Evolutionary conservation across 2,888 invertebrate genomes (phyloP), one percentile per base, ranked within the genome.

Genomic region (Exocentrus adspersus): DNA sequence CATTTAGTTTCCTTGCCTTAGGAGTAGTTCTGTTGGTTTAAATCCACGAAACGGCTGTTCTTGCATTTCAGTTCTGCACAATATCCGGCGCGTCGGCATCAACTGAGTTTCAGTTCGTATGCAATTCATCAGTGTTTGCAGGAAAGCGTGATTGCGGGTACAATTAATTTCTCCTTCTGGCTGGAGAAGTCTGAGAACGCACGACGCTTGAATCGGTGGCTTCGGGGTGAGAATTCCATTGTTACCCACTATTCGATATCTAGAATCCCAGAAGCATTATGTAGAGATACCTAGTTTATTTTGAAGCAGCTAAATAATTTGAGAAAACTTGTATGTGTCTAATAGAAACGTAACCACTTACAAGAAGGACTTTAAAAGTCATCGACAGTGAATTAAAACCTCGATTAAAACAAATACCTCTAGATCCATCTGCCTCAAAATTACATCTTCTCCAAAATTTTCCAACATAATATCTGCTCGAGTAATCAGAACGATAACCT

Each of bases 111-210:
- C 51, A 59, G 64, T 66, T 64, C 70, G 65, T 65, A 67, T 70
- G 68, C 68, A 68, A 70, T 70, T 70, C 68, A 70, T 70, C 70
- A 65, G 62, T 60, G 68, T 67, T 70, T 53, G 65, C 65, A 66
- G 68, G 64, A 68, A 68, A 66, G 60, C 67, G 67, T 70, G 68
- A 70, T 70, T 70, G 70, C 67, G 61, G 52, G 58, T 59, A 64
- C 67, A 70, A 70, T 70, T 70, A 70, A 70, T 70, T 70, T 65
- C 67, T 64, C 58, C 67, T 62, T 58, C 60, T 42, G 50, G 53
- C 57, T 20, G 57, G 46, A 46, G 57, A 57, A 57, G 57, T 57
- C 57, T 57, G 57, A 51, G 51, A 30, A 30, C 21, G 54, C 54
- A 46, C 57, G 24, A 30, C 12, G 42, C 45, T 28, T 45, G 45